Base-by-base conservation (phyloP, 2,113 vertebrate species). In the Thinocorus orbignyianus region DNA sequence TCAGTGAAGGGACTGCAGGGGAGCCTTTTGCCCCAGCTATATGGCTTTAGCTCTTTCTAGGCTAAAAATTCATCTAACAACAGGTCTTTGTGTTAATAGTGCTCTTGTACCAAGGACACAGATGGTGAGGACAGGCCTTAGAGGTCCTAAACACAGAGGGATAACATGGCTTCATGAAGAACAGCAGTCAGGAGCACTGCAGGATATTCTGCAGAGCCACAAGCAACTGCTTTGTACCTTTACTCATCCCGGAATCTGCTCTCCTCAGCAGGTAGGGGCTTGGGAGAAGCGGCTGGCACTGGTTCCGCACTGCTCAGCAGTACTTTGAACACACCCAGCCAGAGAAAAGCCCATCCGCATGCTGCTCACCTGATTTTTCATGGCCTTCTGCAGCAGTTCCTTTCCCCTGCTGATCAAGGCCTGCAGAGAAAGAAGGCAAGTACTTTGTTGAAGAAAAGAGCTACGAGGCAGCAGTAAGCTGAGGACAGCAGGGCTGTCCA, bases 361-460 rank as follows among this genome's bases (percentile, higher is more conserved):
- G 14, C 73, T 69, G 98, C 98, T 98, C 89, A 99, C 99, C 93
- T 98, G 98, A 80, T 98, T 99, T 92, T 97, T 97, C 88, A 99
- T 98, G 86, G 98, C 99, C 95, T 98, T 99, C 97, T 98, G 98
- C 82, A 99, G 97, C 41, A 99, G 96, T 35, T 98, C 98, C 96
- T 98, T 99, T 11, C 99, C 99, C 46, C 98, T 97, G 95, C 99
- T 99, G 91, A 98, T 92, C 86, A 98, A 98, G 5, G 85, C 95
- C 98, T 99, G 97, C 2, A 11, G 30, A 79, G 39, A 94, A 68
- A 94, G 90, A 71, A 81, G 60, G 28, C 37, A 57, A 83, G 4
- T 7, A 17, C 28, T 20, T 13, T 4, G 4, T 24, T 22, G 62
- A 5, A 69, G 57, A 78, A 37, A 17, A 54, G 61, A 66, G 55